A percentile compares a stretch with the other conserved stretches of the same genome.
These are phyloP conservation scores for Athalia circularis DNA, from an alignment of 2,888 invertebrate species.

Conservation along the genomic window DNA sequence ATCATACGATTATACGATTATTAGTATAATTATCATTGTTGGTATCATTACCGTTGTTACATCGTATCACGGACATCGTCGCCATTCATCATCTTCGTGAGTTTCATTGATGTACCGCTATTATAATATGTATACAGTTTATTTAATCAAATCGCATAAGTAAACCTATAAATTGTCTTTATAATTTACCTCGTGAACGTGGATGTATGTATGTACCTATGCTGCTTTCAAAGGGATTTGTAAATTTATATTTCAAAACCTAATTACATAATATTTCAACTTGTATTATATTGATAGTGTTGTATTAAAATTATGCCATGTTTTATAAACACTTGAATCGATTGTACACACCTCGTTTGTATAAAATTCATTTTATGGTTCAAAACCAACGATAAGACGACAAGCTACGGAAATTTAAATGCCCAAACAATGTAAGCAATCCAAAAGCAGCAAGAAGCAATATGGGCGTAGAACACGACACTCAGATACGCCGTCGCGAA, in stretches of 20 bases:
- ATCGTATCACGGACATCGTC: too few species aligned
- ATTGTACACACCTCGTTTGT: background rate
- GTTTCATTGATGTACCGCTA: too few species aligned
- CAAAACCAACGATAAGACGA: background rate
- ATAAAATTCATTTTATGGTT: background rate
- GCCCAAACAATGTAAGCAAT: slow-evolving; percentile 53
- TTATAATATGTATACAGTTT: too few species aligned
- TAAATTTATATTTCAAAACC: slow-evolving; percentile 68
- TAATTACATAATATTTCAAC: slow-evolving; percentile 65
- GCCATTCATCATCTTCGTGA: too few species aligned
- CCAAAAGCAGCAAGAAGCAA: slow-evolving; percentile 59
- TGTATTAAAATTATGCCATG: slow-evolving; percentile 65
- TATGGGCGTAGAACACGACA: slow-evolving; percentile 55
- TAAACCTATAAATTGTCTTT: background rate
- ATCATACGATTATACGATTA: too few species aligned
- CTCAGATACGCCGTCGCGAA: slow-evolving; percentile 8
- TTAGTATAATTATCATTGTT: too few species aligned
- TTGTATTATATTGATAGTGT: slow-evolving; percentile 68
- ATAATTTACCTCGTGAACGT: background rate
- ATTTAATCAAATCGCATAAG: too few species aligned
- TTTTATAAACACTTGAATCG: slow-evolving; percentile 67
- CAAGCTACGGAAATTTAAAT: slow-evolving; percentile 15
- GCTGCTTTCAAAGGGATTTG: slow-evolving; percentile 66
- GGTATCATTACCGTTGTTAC: too few species aligned
- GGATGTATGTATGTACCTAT: slow-evolving; percentile 51